phyloP scores from a whole-genome alignment of 2,888 invertebrate species.

The Drosophila prolongata region DNA sequence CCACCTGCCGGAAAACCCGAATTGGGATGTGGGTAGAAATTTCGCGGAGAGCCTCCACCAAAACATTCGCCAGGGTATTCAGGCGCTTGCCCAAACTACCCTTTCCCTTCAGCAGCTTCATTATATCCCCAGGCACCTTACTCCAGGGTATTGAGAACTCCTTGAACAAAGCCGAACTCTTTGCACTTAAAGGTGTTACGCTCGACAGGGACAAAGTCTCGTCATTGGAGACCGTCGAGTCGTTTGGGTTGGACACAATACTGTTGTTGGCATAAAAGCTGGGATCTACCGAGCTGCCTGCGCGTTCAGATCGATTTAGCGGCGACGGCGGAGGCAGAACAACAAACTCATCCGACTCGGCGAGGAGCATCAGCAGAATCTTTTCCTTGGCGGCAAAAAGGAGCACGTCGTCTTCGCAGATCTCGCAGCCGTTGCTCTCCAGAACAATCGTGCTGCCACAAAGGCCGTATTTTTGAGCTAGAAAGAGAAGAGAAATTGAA shows the following conservation, averaged over 20 bases:
- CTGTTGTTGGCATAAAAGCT: conserved; percentile 64
- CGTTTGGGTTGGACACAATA: conserved; percentile 68
- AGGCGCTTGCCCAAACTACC: conserved; percentile 64
- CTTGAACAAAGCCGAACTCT: conserved; percentile 60
- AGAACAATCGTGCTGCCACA: conserved; percentile 63
- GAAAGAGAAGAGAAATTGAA: background rate
- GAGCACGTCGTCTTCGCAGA: conserved; percentile 69
- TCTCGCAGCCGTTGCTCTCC: conserved; percentile 73
- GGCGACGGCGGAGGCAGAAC: conserved; percentile 76
- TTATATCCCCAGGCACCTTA: conserved; percentile 72
- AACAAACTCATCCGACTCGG: conserved; percentile 67
- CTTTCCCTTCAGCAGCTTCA: conserved; percentile 66
- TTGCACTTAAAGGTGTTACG: conserved; percentile 69
- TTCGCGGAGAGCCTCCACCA: conserved; percentile 68
- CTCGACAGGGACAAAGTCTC: conserved; percentile 67
- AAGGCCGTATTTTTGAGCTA: conserved; percentile 71
- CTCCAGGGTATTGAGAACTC: conserved; percentile 71
- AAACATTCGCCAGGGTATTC: conserved; percentile 66
- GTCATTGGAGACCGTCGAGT: conserved; percentile 70
- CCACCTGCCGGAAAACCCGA: conserved; percentile 71
- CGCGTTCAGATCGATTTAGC: conserved; percentile 69
- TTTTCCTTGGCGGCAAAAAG: conserved; percentile 74
- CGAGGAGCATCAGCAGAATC: conserved; percentile 63
- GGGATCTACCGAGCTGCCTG: conserved; percentile 74
- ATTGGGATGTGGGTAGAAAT: conserved; percentile 63